Evolutionary conservation across 2,113 vertebrate species (phyloP).

Genomic region (Romanogobio albipinnatus): DNA sequence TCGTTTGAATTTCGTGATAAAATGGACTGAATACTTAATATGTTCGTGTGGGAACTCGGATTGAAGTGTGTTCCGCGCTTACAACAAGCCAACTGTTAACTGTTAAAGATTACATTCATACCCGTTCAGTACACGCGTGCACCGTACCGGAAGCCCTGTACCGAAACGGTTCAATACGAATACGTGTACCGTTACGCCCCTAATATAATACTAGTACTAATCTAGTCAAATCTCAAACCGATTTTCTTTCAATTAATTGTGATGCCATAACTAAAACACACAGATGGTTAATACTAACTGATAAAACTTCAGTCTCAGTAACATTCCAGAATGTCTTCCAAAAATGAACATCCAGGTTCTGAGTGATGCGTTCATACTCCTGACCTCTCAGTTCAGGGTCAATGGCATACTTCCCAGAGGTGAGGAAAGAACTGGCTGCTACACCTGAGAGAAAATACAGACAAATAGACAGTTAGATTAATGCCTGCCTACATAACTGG

Average conservation of each 20-base stretch:
- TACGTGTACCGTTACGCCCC: too few species aligned
- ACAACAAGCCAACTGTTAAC: too few species aligned
- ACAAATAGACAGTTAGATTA: background rate
- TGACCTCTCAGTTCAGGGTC: conserved; percentile 87
- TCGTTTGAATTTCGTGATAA: too few species aligned
- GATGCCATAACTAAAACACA: background rate
- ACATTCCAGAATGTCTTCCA: conserved; percentile 94
- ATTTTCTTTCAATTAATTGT: background rate
- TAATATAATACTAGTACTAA: too few species aligned
- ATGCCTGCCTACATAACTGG: background rate
- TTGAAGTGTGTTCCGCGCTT: too few species aligned
- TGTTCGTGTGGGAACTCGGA: too few species aligned
- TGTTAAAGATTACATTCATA: too few species aligned
- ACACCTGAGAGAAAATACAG: conserved; percentile 74
- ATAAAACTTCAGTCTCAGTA: conserved; percentile 86
- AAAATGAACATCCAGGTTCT: conserved; percentile 90
- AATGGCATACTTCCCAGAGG: conserved; percentile 87
- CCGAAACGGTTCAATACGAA: too few species aligned
- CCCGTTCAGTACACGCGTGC: too few species aligned
- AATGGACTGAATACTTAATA: too few species aligned
- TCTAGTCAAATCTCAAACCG: background rate
- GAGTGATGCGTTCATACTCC: conserved; percentile 88
- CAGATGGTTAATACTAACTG: conserved; percentile 70
- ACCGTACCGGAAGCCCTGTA: too few species aligned
- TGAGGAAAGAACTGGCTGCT: conserved; percentile 88